Evolutionary conservation across 2,113 vertebrate species (phyloP).

Genomic region (Dipodomys stephensi): DNA sequence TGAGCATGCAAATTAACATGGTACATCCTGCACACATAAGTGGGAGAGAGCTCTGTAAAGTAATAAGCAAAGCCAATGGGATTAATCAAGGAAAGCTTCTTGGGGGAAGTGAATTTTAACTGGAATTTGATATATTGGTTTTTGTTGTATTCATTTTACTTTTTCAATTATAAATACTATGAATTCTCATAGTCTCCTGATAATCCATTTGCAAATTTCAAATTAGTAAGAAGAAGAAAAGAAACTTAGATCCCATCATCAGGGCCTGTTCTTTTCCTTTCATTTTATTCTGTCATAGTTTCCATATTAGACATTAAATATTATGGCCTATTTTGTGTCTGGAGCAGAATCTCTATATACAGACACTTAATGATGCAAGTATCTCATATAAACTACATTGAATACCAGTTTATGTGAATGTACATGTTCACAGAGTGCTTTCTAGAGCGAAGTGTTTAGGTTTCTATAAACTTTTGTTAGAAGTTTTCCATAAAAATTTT

Average conservation of each 20-base stretch:
- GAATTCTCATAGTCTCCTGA: conserved; percentile 22
- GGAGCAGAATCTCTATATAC: background rate
- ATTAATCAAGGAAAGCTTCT: conserved; percentile 64
- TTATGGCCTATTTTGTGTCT: background rate
- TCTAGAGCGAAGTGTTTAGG: background rate
- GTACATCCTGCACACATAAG: conserved; percentile 39
- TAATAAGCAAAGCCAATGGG: conserved; percentile 28
- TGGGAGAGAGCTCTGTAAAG: background rate
- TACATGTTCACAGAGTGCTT: background rate
- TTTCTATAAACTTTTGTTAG: too few relatives aligned
- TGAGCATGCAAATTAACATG: conserved; percentile 60
- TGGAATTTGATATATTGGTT: conserved; percentile 62
- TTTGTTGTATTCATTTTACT: conserved; percentile 29
- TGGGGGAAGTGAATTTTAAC: conserved; percentile 60
- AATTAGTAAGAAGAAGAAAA: conserved; percentile 53
- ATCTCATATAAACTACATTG: background rate
- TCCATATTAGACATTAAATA: background rate
- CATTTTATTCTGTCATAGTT: background rate
- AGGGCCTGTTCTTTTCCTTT: background rate
- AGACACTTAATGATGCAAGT: background rate
- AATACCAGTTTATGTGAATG: background rate
- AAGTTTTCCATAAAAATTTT: too few relatives aligned
- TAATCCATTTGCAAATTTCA: conserved; percentile 56
- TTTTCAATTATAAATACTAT: conserved; percentile 70
- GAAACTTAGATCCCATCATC: background rate